Base-by-base conservation (phyloP, 37 sponge, comb jelly and placozoan species). In the Agelas oroides region DNA sequence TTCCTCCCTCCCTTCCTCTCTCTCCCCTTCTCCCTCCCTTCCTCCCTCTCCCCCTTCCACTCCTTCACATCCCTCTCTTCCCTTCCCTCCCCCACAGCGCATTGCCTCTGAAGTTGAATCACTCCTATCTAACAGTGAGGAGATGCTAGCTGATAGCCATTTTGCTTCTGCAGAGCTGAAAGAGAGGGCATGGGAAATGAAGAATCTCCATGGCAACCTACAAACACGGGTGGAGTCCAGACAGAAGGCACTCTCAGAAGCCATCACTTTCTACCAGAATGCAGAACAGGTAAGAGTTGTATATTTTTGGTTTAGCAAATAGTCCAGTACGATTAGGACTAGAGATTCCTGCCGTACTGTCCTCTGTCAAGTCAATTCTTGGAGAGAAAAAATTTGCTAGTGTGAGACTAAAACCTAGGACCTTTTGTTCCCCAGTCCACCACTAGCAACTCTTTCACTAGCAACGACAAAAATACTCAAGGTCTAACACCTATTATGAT, bases 51-150 rank as follows among this genome's bases (percentile, higher is more conserved):
- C n/a, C 73, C 3, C 53, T 3, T 53, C 3, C 53, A 12, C 73
- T 5, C 24, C 69, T 33, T 34, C 6, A 34, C 13, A 34, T 6
- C 35, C 35, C 69, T 6, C 69, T 33, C 35, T 6, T 31, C 35
- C 69, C 2, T 31, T 13, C 69, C 6, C 69, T 33, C 12, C 53
- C 35, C 39, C 8, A 25, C 64, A 86, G 86, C 68, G 77, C 23
- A 86, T 63, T 24, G 71, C 78, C 21, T 17, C 21, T 14, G 86
- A 86, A 60, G 86, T 86, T n/a, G 59, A 76, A 38, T 37, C 62
- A 24, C 61, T 77, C 19, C 71, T 86, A 35, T 39, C 41, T 28
- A 24, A 78, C 63, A 73, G 65, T 40, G 79, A 86, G 33, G 23
- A 59, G 60, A 58, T 78, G 62, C 62, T 76, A 14, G 20, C 31